Evolutionary conservation across 1,140 invertebrate genomes (phyloP).

Genomic region (Drosophila fuyamai): DNA sequence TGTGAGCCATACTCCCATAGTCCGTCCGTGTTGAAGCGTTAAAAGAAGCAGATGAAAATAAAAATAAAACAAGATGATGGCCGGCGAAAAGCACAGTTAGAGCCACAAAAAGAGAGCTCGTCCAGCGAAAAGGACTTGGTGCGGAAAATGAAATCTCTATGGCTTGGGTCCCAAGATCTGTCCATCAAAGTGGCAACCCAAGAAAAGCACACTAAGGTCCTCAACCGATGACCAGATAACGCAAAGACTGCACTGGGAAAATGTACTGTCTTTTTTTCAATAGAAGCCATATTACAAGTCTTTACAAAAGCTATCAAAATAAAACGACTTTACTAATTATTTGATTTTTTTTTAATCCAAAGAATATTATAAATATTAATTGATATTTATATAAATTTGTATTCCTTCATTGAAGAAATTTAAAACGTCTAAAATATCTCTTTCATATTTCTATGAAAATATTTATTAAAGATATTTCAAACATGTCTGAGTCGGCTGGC

Average conservation of each 20-base stretch:
- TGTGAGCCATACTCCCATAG: not conserved
- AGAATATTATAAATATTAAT: too few relatives aligned
- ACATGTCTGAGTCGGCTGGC: too few relatives aligned
- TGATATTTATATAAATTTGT: too few relatives aligned
- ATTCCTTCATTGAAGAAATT: too few relatives aligned
- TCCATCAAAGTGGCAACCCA: slow-evolving; percentile 48
- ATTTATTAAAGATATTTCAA: too few relatives aligned
- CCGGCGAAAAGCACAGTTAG: slow-evolving; percentile 15
- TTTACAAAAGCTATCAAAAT: too few relatives aligned
- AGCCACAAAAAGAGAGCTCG: slow-evolving; percentile 14
- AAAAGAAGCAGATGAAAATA: slow-evolving; percentile 32
- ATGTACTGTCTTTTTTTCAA: not conserved
- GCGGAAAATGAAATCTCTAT: slow-evolving; percentile 35
- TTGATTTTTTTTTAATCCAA: too few relatives aligned
- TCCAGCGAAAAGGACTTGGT: slow-evolving; percentile 16
- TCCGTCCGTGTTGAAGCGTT: slow-evolving; percentile 51
- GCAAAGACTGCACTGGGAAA: slow-evolving; percentile 12
- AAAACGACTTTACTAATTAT: too few relatives aligned
- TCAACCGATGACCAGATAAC: slow-evolving; percentile 45
- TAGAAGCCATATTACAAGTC: too few relatives aligned
- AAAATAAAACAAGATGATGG: slow-evolving; percentile 36
- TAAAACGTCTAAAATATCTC: too few relatives aligned
- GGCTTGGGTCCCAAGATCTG: slow-evolving; percentile 21
- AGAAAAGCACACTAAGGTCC: slow-evolving; percentile 42
- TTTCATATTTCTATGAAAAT: too few relatives aligned